Evolutionary conservation across 2,113 vertebrate species (phyloP).

Genomic region (Gymnogyps californianus): DNA sequence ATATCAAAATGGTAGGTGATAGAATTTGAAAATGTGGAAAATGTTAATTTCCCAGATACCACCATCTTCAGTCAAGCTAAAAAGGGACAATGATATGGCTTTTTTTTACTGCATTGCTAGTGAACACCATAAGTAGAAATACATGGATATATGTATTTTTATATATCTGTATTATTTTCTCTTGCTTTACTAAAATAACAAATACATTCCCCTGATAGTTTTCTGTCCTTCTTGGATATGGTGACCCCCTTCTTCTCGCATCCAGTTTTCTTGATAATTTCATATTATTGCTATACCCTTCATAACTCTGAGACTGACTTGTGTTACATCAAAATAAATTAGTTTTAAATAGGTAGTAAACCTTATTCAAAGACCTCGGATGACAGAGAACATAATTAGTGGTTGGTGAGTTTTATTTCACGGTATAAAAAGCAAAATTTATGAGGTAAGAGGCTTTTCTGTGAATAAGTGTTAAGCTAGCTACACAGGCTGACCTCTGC

Average conservation of each 20-base stretch:
- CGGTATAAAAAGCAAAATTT: not conserved
- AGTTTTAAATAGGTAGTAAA: not conserved
- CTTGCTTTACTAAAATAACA: not conserved
- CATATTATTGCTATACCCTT: not conserved
- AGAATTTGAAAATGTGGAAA: not conserved
- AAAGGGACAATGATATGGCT: accelerated
- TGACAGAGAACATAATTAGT: not conserved
- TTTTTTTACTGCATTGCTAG: not conserved
- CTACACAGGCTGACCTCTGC: not conserved
- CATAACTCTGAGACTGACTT: not conserved
- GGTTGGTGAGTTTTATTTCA: not conserved
- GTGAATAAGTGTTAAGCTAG: not conserved
- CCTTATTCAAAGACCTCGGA: not conserved
- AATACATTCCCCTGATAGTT: not conserved
- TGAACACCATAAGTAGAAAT: not conserved
- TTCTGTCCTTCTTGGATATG: not conserved
- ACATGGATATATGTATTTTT: accelerated
- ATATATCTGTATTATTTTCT: not conserved
- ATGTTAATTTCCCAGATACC: not conserved
- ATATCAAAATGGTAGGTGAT: not conserved
- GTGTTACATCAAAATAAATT: not conserved
- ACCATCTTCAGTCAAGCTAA: not conserved
- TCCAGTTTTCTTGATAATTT: not conserved
- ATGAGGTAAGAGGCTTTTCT: not conserved
- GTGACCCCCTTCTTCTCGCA: not conserved